Evolutionary conservation across 2,888 invertebrate genomes (phyloP), one percentile per base, ranked within the genome.

Genomic region (Lithosia quadra): DNA sequence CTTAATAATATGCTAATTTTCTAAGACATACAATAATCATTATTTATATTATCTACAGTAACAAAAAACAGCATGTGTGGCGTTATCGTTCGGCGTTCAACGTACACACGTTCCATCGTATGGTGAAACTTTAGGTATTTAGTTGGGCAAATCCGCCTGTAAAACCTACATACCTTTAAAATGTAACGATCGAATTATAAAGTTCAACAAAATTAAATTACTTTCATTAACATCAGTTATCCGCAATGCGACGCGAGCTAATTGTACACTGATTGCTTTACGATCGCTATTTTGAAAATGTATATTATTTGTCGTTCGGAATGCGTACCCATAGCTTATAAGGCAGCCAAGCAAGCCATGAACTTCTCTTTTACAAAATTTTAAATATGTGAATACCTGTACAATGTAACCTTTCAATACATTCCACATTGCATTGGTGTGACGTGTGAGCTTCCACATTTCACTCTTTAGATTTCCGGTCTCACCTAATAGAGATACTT

Each of bases 231-330:
- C 49, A 1, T 49, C 49, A n/a, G 49, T 43, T 39, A 49, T 8
- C 18, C n/a, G 18, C 28, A 28, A 24, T 21, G 2, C 9, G 13
- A 21, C 5, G 1, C 33, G n/a, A n/a, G n/a, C n/a, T 59, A 21
- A 34, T 34, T 59, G 59, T 59, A 11, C n/a, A 4, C n/a, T 59
- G 59, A 59, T 36, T 59, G 36, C 34, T 34, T 59, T 36, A 21
- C 59, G 21, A 59, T 59, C n/a, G 18, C 13, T 21, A 34, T 21
- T 13, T 9, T 13, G 56, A 22, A 2, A 21, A 11, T 22, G 21
- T 10, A 55, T 3, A 0, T 0, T 56, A 56, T 28, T 56, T 13
- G 22, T 13, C 22, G n/a, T n/a, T n/a, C n/a, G n/a, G n/a, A n/a
- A n/a, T n/a, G n/a, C n/a, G n/a, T n/a, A n/a, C n/a, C n/a, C n/a